Conservation (phyloP, 2,113 vertebrate species). For the Meleagris gallopavo region DNA sequence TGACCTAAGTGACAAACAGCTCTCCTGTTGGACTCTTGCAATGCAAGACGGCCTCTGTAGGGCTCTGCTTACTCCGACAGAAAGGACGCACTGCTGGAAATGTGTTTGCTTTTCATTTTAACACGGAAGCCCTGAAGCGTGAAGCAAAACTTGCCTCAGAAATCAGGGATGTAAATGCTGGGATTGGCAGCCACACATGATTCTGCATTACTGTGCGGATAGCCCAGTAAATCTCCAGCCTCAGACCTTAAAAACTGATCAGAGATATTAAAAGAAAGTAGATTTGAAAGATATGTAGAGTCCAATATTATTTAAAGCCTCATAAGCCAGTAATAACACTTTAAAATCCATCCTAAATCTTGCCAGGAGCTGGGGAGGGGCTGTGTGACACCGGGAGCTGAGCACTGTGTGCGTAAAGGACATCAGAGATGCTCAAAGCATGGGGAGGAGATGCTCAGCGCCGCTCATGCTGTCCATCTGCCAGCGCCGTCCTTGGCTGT, state of each 20-base stretch:
- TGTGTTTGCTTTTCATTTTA: background rate
- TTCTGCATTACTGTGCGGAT: background rate
- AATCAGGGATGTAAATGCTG: accelerated
- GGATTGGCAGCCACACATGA: background rate
- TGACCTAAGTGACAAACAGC: too few species aligned
- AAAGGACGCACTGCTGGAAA: background rate
- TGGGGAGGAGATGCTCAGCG: background rate
- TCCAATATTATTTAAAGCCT: constrained; percentile 59
- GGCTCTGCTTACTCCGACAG: accelerated
- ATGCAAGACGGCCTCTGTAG: background rate
- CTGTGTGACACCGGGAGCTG: background rate
- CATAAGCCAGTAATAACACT: constrained; percentile 37
- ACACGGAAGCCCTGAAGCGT: background rate
- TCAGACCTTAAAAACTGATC: constrained; percentile 41
- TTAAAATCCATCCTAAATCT: constrained; percentile 52
- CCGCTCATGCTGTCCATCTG: background rate
- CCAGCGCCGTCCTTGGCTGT: background rate
- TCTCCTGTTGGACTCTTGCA: background rate
- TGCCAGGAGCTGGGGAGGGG: background rate
- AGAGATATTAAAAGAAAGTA: constrained; percentile 29
- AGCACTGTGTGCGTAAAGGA: background rate
- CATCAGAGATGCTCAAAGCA: background rate
- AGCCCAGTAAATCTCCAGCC: constrained; percentile 34
- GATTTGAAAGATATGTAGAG: constrained; percentile 52
- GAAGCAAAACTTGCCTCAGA: background rate